Evolutionary conservation across 2,888 invertebrate species (phyloP).

Genomic region (Argynnis bischoffii): DNA sequence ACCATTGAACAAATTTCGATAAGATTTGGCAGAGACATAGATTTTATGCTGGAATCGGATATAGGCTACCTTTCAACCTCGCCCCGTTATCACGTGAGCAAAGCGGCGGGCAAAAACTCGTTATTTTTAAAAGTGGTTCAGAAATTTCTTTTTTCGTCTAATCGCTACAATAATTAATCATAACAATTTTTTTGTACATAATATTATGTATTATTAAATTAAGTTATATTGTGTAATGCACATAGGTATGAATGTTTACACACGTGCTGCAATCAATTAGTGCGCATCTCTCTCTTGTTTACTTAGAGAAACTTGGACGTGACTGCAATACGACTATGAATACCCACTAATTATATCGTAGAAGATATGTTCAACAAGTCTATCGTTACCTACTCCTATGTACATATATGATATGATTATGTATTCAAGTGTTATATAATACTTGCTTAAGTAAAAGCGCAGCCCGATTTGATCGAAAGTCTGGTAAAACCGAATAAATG

Average conservation of each 20-base stretch:
- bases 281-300: slow-evolving; percentile 48
- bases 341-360: slow-evolving; percentile 34
- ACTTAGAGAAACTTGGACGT: slow-evolving; percentile 41
- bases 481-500: no score
- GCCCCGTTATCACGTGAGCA: no score
- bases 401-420: neutral
- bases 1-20: no score
- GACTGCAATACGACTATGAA: slow-evolving; percentile 39
- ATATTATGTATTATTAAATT: slow-evolving; percentile 10
- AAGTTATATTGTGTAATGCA: slow-evolving; percentile 20
- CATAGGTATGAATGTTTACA: slow-evolving; percentile 44
- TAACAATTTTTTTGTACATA: neutral
- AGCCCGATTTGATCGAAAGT: no score
- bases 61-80: no score
- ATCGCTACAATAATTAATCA: neutral
- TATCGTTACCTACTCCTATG: neutral
- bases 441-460: no score
- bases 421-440: neutral
- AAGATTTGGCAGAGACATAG: no score
- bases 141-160: no score
- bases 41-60: no score
- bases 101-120: no score
- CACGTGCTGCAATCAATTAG: slow-evolving; percentile 56
- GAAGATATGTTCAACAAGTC: slow-evolving; percentile 13
- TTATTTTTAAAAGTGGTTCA: no score